Percentiles rank a stretch among this genome's conserved stretches.
These are phyloP conservation scores for Nemotelus nigrinus DNA, from an alignment of 2,888 invertebrate species.

Conservation along the genomic window DNA sequence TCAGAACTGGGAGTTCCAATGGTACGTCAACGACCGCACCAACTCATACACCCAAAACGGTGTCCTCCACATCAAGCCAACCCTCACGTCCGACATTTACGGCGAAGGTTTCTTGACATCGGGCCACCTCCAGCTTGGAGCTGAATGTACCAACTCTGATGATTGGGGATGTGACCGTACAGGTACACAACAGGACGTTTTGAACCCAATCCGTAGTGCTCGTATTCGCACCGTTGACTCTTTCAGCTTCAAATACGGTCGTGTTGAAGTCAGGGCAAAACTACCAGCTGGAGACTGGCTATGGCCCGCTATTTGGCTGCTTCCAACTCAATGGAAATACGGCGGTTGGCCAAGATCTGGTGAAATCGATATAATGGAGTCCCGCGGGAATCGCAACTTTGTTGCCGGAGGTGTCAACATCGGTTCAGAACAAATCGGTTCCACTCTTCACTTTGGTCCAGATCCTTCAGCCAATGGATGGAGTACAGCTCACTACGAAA, in stretches of 20 bases:
- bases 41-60: slow-evolving; percentile 73
- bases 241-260: slow-evolving; percentile 74
- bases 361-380: slow-evolving; percentile 77
- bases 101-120: slow-evolving; percentile 68
- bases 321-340: slow-evolving; percentile 72
- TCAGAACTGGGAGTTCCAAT: slow-evolving; percentile 77
- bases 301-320: slow-evolving; percentile 72
- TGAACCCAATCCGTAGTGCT: slow-evolving; percentile 76
- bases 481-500: slow-evolving; percentile 61
- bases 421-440: slow-evolving; percentile 69
- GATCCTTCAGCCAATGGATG: slow-evolving; percentile 68
- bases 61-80: slow-evolving; percentile 69
- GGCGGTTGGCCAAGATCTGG: slow-evolving; percentile 78
- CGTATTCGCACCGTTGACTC: slow-evolving; percentile 71
- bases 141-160: slow-evolving; percentile 70
- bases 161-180: slow-evolving; percentile 70
- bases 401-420: slow-evolving; percentile 66
- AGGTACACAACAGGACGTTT: slow-evolving; percentile 66
- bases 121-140: slow-evolving; percentile 69
- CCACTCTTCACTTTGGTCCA: slow-evolving; percentile 77
- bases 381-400: slow-evolving; percentile 71
- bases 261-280: slow-evolving; percentile 72
- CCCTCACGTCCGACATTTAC: slow-evolving; percentile 68
- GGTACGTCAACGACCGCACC: slow-evolving; percentile 72
- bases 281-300: slow-evolving; percentile 77